phyloP scores from a whole-genome alignment of 2,113 vertebrate species.

The Aviceda subcristata region DNA sequence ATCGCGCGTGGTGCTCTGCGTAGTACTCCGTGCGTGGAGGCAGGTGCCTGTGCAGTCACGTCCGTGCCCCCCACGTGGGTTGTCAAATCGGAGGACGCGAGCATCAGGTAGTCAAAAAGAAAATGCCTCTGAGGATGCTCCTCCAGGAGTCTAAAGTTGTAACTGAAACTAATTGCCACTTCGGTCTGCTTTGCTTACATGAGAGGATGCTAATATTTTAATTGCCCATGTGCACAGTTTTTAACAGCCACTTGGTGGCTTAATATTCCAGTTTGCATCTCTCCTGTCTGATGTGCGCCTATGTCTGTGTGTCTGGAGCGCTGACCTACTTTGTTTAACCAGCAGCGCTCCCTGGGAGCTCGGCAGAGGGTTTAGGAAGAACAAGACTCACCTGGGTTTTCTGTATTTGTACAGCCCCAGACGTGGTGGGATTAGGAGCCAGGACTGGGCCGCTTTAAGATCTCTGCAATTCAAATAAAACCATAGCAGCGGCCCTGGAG shows the following conservation, averaged over 20 bases:
- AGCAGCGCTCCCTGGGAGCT: not conserved
- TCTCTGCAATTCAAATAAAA: not conserved
- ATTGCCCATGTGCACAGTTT: not conserved
- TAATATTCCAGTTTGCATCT: not conserved
- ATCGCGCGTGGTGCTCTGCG: accelerated
- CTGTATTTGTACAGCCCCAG: not conserved
- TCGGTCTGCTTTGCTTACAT: not conserved
- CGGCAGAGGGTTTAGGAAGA: not conserved
- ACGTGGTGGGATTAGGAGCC: not conserved
- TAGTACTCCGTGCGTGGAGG: accelerated
- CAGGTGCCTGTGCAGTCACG: accelerated
- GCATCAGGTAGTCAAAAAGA: not conserved
- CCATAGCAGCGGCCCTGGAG: not conserved
- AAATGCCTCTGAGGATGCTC: not conserved
- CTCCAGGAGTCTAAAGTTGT: not conserved
- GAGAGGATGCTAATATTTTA: constrained; percentile 17
- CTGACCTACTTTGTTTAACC: constrained; percentile 16
- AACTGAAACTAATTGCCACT: not conserved
- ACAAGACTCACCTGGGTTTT: not conserved
- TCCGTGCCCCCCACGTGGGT: accelerated
- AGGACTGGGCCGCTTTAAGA: not conserved
- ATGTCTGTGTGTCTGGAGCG: not conserved
- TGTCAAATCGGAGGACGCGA: not conserved
- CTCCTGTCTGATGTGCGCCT: not conserved
- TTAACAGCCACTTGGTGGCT: not conserved